These are phyloP conservation scores for Autographa pulchrina DNA, from an alignment of 2,888 invertebrate species.

Conservation along the genomic window DNA sequence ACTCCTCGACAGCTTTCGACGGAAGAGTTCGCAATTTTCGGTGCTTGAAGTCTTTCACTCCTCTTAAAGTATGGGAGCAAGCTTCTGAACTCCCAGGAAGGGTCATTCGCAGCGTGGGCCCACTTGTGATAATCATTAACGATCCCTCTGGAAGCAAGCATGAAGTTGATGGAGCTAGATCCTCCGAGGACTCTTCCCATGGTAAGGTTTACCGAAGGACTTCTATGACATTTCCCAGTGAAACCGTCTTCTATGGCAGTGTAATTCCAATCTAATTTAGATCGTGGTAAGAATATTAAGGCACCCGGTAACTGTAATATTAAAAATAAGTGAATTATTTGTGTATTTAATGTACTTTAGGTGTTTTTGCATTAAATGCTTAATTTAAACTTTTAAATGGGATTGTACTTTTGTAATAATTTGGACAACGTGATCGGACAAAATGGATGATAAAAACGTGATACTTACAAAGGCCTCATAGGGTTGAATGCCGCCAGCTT, in stretches of 20 bases:
- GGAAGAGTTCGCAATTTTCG: constrained; percentile 12
- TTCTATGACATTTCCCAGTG: constrained; percentile 22
- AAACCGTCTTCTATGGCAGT: constrained; percentile 10
- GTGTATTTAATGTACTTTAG: too few relatives aligned
- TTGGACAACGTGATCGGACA: too few relatives aligned
- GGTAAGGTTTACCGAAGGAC: background rate
- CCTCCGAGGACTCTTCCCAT: constrained; percentile 31
- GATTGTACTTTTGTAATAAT: too few relatives aligned
- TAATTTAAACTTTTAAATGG: too few relatives aligned
- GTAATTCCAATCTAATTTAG: constrained; percentile 15
- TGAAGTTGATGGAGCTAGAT: constrained; percentile 3
- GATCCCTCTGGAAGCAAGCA: constrained; percentile 27
- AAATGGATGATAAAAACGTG: too few relatives aligned
- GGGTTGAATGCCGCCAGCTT: constrained; percentile 20
- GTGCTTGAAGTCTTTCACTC: constrained; percentile 26
- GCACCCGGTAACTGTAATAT: constrained; percentile 28
- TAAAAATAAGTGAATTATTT: too few relatives aligned
- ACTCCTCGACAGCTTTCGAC: constrained; percentile 24
- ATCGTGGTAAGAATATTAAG: background rate
- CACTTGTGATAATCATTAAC: constrained; percentile 20
- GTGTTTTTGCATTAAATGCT: too few relatives aligned
- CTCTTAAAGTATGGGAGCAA: constrained; percentile 26
- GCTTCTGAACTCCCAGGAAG: constrained; percentile 26
- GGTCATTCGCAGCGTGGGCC: constrained; percentile 32
- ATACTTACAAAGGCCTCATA: constrained; percentile 22